Conservation (phyloP, 2,797 vertebrate genomes). For the Mionectes olivaceus region DNA sequence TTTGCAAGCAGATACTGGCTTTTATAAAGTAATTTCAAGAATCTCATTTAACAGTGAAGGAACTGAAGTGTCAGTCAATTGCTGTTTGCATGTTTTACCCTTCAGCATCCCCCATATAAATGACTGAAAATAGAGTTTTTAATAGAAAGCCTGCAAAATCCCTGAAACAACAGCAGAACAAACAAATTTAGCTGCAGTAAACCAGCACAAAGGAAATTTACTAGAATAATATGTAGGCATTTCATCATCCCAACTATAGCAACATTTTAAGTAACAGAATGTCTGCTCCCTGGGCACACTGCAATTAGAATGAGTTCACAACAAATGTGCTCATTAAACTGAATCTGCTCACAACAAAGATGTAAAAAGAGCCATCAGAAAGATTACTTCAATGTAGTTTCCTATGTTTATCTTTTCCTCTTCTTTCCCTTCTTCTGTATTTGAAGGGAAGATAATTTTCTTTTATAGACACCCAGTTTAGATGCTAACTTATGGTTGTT, state of each 20-base stretch:
- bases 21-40: slow-evolving; percentile 11
- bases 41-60: not conserved
- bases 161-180: not conserved
- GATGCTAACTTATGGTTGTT: not conserved
- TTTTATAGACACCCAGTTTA: not conserved
- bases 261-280: not conserved
- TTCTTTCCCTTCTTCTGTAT: not conserved
- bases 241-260: slow-evolving; percentile 21
- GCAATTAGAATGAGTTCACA: slow-evolving; percentile 35
- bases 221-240: not conserved
- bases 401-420: not conserved
- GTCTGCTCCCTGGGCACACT: not conserved
- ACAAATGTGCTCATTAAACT: slow-evolving; percentile 37
- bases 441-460: not conserved
- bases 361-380: not conserved
- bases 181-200: not conserved
- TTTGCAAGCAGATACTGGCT: not conserved
- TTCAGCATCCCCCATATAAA: not conserved
- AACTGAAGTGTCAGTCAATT: not conserved
- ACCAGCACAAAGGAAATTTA: slow-evolving; percentile 7
- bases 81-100: not conserved
- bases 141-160: not conserved
- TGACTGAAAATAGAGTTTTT: not conserved
- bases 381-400: not conserved
- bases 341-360: not conserved